These are phyloP conservation scores for Trematocara macrostoma DNA, from an alignment of 2,113 vertebrate species.

Conservation along the genomic window DNA sequence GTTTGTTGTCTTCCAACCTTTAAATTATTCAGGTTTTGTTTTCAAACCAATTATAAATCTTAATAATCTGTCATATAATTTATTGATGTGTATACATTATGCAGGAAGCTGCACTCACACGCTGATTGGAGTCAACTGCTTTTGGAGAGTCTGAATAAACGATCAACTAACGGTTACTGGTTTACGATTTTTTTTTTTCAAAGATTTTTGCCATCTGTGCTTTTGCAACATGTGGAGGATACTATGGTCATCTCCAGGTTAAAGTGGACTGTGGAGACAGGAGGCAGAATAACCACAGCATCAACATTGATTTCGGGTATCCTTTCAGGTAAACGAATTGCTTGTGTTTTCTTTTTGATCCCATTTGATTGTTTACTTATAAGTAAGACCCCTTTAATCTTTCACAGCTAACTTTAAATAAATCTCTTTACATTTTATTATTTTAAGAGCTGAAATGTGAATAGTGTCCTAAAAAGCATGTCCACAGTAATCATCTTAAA, in stretches of 20 bases:
- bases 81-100: constrained; percentile 32
- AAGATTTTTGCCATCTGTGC: constrained; percentile 99
- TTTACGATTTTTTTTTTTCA: background rate
- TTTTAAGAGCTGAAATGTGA: background rate
- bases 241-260: constrained; percentile 90
- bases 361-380: background rate
- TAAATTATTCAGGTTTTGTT: constrained; percentile 69
- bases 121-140: background rate
- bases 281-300: constrained; percentile 86
- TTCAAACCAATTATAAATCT: constrained; percentile 36
- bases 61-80: constrained; percentile 22
- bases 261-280: constrained; percentile 93
- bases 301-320: constrained; percentile 86
- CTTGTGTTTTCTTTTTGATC: background rate
- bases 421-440: background rate
- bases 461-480: background rate
- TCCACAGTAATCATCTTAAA: background rate
- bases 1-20: constrained; percentile 49
- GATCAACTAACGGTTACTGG: background rate
- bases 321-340: constrained; percentile 85
- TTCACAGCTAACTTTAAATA: background rate
- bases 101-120: background rate
- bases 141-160: background rate
- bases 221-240: constrained; percentile 99
- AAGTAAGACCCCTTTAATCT: background rate